A percentile compares a stretch with the other conserved stretches of the same genome.
phyloP scores from a whole-genome alignment of 2,888 invertebrate species.

The Rotaria macrura region DNA sequence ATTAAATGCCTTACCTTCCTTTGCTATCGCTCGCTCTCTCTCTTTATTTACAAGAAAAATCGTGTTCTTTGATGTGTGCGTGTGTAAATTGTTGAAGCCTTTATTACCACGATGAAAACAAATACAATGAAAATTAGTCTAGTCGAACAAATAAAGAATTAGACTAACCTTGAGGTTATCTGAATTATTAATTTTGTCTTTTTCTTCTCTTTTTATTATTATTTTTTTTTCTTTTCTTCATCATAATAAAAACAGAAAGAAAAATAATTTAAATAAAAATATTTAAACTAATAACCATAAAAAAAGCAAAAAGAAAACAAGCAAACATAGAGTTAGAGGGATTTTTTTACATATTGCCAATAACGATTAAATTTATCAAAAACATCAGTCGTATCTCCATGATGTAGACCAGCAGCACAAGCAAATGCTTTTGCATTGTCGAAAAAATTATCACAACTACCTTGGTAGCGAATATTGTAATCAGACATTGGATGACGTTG shows the following conservation, averaged over 20 bases:
- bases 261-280: neutral
- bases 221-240: neutral
- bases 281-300: neutral
- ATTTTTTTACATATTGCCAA: neutral
- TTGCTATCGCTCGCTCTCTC: neutral
- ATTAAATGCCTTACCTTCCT: neutral
- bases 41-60: neutral
- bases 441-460: neutral
- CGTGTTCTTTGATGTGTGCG: neutral
- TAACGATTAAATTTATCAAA: neutral
- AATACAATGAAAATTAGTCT: neutral
- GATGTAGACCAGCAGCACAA: neutral
- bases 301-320: neutral
- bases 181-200: neutral
- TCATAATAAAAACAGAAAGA: neutral
- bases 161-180: neutral
- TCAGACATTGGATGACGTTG: neutral
- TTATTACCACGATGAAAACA: neutral
- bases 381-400: neutral
- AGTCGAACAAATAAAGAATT: neutral
- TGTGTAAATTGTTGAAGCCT: neutral
- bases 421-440: neutral
- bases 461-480: neutral
- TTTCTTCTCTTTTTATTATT: neutral
- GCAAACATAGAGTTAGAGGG: neutral